Base-by-base conservation (phyloP, 2,888 invertebrate species). In the Drosophila rubida region DNA sequence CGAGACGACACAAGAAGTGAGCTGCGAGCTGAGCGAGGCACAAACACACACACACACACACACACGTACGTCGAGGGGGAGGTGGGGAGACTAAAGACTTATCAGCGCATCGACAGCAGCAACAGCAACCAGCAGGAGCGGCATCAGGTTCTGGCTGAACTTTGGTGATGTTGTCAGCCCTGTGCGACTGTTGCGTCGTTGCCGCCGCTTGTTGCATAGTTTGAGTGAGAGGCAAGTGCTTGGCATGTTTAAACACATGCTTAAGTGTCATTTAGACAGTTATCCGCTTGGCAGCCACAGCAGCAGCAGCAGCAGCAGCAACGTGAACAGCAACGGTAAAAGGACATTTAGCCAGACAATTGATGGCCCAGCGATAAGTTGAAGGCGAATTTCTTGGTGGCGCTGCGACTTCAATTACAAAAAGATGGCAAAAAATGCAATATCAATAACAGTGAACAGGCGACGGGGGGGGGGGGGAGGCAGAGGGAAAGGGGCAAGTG, bases 401-500 rank as follows among this genome's bases (percentile, higher is more conserved):
- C 42, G 41, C 22, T 49, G 22, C 50, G 45, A 68, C 53, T 69
- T 70, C 89, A 82, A 82, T 82, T 88, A 82, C 87, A 88, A 89
- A 77, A 86, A 58, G 50, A 50, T 67, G 42, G 11, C 30, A 48
- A 48, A 75, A 84, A 89, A 84, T 89, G 88, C 79, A 89, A 89
- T 90, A 89, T 90, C 89, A 89, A 90, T 89, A 90, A 89, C 85
- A 85, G 79, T 90, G 89, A 68, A 89, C 65, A 76, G 65, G 45
- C 39, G 27, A 49, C 22, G 49, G 50, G 19, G 27, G 23, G 30
- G 25, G 8, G 9, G 16, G 63, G 4, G 14, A 2, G 13, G 13
- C 16, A 9, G 30, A 11, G 30, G 48, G 22, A 25, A 54, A 64
- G 60, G 55, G 58, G 51, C 32, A 75, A 80, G 76, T 82, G 73